Base-by-base conservation (phyloP, 2,113 vertebrate species). In the Psittacus erithacus region DNA sequence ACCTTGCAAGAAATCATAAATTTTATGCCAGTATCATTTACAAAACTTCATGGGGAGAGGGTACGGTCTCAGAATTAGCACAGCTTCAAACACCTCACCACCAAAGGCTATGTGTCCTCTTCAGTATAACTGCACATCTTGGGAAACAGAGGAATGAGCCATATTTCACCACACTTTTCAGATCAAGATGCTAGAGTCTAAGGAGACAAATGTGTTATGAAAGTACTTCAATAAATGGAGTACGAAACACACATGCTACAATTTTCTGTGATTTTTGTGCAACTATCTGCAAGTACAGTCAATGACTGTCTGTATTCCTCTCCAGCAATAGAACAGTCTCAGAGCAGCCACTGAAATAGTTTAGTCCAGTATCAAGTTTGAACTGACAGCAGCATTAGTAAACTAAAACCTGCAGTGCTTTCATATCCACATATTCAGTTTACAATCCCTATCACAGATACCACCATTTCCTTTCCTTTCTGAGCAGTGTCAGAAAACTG, bases 291-390 rank as follows among this genome's bases (percentile, higher is more conserved):
- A 49, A 65, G 55, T 76, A 47, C 9, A 69, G 73, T 92, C 93
- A 94, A 76, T 22, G 35, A 64, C 49, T 92, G n/a, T 80, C 29
- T 93, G 79, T 85, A 75, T 82, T 95, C 46, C 91, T 95, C 74
- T 92, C 80, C 67, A 91, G 93, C 88, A 96, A 96, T 85, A 83
- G 69, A 80, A 65, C 16, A 77, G 31, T 68, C 85, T 95, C 94
- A 81, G 55, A 64, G 63, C 39, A 77, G 69, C 69, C 91, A 93
- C 91, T 84, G 62, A 68, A 96, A 95, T 22, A 2, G 7, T 80
- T 90, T 47, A 83, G 68, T 43, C 50, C 71, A 67, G 41, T 86
- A 86, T 82, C 82, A 80, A 16, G 16, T 76, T 80, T 86, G 35
- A 83, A 82, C 33, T 74, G 46, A 43, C 17, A 80, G 41, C 13